Base-by-base conservation (phyloP, 1,140 invertebrate species). In the Heterodera carotae region DNA sequence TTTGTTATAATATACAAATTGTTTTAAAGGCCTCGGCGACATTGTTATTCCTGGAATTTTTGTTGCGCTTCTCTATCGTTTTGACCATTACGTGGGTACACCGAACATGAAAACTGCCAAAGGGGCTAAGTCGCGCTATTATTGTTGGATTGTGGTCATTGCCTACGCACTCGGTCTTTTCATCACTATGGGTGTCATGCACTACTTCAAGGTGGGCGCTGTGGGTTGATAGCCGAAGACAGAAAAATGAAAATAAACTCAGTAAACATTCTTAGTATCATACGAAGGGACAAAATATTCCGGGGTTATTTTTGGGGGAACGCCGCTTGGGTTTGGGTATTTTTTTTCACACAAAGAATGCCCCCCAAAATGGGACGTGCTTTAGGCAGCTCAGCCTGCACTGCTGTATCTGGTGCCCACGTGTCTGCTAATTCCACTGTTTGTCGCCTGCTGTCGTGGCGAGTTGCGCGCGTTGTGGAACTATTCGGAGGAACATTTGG, bases 41-140 rank as follows among this genome's bases (percentile, higher is more conserved):
- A 98, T 99, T 84, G 96, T 99, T 10, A 94, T 99, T 83, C 97
- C 97, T 27, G 97, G 97, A 76, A 98, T 99, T 81, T 99, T 99
- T 88, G 98, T 99, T 88, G 97, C 97, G 2, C 90, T 99, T 1
- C 90, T 99, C 25, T 90, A 98, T 22, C 91, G 97, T 83, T 99
- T 97, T 90, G 97, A 99, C 75, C 90, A 98, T 22, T 91, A 97
- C 84, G 98, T 97, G 90, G 81, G 78, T 15, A 56, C 74, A 0
- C 73, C 79, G 25, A 48, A 67, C 7, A 29, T 59, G 15, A 84
- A 86, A 64, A 64, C 86, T 12, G 43, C 39, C 8, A 67, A 86
- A 12, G 53, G 53, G 1, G 91, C 94, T 33, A 93, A 94, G 84
- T 92, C 92, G 1, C 93, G 94, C 84, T 92, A 92, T 2, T 99